phyloP scores from a whole-genome alignment of 1,140 invertebrate species.

The Lethrus apterus region DNA sequence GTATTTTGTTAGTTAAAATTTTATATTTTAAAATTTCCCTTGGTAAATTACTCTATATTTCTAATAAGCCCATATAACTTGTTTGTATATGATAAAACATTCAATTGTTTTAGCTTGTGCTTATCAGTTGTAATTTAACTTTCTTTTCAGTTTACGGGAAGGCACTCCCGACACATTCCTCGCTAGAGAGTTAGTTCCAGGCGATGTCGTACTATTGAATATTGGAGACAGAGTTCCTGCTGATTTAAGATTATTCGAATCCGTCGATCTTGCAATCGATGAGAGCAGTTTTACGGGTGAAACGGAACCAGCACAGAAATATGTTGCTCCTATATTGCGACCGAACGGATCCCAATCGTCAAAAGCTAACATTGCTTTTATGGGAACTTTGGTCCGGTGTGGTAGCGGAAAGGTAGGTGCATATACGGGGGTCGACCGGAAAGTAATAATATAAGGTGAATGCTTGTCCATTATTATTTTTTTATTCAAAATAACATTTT shows the following conservation, averaged over 20 bases:
- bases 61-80: too few relatives aligned
- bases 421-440: too few relatives aligned
- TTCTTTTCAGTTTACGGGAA: slow-evolving; percentile 67
- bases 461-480: too few relatives aligned
- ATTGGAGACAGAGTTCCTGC: slow-evolving; percentile 96
- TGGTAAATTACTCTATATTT: too few relatives aligned
- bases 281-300: slow-evolving; percentile 99
- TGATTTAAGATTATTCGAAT: slow-evolving; percentile 87
- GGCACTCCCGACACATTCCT: slow-evolving; percentile 84
- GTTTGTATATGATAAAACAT: too few relatives aligned
- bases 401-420: slow-evolving; percentile 90
- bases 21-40: too few relatives aligned
- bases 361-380: slow-evolving; percentile 92
- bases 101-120: too few relatives aligned
- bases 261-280: slow-evolving; percentile 87
- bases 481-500: too few relatives aligned
- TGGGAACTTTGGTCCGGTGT: slow-evolving; percentile 95
- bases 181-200: slow-evolving; percentile 94
- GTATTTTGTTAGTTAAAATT: neutral
- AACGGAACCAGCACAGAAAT: slow-evolving; percentile 74
- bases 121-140: too few relatives aligned
- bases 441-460: too few relatives aligned
- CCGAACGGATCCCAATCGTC: slow-evolving; percentile 58
- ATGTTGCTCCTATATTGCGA: slow-evolving; percentile 54
- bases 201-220: slow-evolving; percentile 88